Evolutionary conservation across 2,888 invertebrate species (phyloP).

Genomic region (Andrena flavipes): DNA sequence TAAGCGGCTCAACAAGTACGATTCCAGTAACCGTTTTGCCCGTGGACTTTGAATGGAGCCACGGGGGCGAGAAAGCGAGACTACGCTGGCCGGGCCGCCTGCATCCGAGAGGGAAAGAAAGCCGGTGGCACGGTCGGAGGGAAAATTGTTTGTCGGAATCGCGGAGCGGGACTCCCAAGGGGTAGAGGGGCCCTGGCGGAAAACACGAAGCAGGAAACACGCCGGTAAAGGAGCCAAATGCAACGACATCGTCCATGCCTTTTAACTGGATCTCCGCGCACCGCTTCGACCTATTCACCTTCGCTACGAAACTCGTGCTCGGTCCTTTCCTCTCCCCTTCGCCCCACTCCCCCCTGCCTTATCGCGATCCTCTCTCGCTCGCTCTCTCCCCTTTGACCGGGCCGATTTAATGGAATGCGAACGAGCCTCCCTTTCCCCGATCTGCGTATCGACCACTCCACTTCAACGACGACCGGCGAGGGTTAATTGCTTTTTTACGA

Average conservation of each 20-base stretch:
- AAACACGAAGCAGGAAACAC: constrained; percentile 49
- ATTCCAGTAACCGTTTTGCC: constrained; percentile 67
- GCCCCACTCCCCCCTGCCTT: too few relatives aligned
- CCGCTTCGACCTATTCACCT: not conserved
- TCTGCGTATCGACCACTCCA: constrained; percentile 36
- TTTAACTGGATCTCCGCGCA: constrained; percentile 44
- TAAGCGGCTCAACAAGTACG: constrained; percentile 83
- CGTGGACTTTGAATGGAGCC: constrained; percentile 60
- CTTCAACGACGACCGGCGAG: not conserved
- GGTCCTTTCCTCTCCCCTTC: constrained; percentile 3
- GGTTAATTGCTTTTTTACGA: constrained; percentile 32
- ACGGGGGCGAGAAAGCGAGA: constrained; percentile 25
- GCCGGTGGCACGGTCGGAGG: constrained; percentile 12
- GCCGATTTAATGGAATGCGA: constrained; percentile 44
- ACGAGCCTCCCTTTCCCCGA: constrained; percentile 15
- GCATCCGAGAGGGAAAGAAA: constrained; percentile 16
- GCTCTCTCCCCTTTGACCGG: constrained; percentile 1
- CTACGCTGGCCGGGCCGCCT: not conserved
- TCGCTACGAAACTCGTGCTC: constrained; percentile 29
- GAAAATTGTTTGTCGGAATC: constrained; percentile 65
- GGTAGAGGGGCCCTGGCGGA: constrained; percentile 10
- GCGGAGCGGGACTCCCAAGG: constrained; percentile 23
- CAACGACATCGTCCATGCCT: constrained; percentile 50
- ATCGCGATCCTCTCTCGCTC: not conserved
- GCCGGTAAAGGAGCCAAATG: constrained; percentile 50